Conservation (phyloP, 2,888 invertebrate genomes). For the Cephus nigrinus region DNA sequence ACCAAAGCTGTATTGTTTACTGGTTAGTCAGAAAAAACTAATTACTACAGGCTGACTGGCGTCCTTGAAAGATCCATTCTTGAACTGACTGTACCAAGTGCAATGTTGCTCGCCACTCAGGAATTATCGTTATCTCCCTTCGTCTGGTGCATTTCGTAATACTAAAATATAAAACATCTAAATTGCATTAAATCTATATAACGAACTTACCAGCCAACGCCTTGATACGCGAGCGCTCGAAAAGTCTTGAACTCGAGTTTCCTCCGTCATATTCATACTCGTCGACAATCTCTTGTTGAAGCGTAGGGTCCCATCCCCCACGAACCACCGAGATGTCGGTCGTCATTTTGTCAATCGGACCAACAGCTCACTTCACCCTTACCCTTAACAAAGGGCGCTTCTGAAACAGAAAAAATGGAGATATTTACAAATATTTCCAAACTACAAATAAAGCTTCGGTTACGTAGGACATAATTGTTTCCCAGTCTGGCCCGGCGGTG, state of each 20-base stretch:
- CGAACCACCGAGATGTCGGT: conserved; percentile 97
- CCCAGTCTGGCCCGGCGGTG: background rate
- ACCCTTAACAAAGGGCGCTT: conserved; percentile 58
- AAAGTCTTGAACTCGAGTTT: conserved; percentile 97
- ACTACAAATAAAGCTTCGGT: conserved; percentile 4
- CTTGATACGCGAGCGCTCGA: conserved; percentile 99
- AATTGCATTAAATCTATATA: background rate
- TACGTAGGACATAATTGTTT: background rate
- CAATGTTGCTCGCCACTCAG: background rate
- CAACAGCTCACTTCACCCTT: conserved; percentile 57
- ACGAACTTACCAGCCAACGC: conserved; percentile 89
- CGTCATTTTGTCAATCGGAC: conserved; percentile 78
- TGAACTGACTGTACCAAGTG: background rate
- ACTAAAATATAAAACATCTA: background rate
- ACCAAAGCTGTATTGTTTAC: conserved; percentile 25
- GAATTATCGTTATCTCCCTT: background rate
- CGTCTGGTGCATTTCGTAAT: background rate
- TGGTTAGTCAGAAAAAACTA: background rate
- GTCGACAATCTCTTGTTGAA: conserved; percentile 92
- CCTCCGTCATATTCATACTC: conserved; percentile 99
- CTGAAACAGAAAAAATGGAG: conserved; percentile 38
- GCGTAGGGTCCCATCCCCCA: conserved; percentile 87
- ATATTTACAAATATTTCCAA: conserved; percentile 20
- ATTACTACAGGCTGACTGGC: too few relatives aligned
- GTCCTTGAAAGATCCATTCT: too few relatives aligned